Evolutionary conservation across 2,888 invertebrate species (phyloP).

Genomic region (Idaea biselata): DNA sequence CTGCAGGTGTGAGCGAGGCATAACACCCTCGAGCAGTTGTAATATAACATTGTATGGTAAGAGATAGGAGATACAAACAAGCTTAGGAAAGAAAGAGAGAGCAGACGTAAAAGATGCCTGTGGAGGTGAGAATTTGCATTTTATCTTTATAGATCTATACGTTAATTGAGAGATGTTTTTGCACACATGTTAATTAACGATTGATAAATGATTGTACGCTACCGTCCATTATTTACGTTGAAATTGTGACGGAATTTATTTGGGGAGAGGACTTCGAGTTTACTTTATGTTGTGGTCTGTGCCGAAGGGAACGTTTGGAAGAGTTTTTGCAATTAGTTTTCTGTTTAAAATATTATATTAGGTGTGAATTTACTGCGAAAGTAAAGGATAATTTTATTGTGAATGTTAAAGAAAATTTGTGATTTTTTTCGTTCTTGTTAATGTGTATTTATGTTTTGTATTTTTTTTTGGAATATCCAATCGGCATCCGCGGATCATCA

Average conservation of each 20-base stretch:
- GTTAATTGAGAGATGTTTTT: conserved; percentile 65
- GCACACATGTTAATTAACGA: conserved; percentile 60
- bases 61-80: conserved; percentile 28
- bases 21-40: conserved; percentile 30
- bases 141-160: conserved; percentile 62
- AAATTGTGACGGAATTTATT: conserved; percentile 13
- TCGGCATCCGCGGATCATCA: no score
- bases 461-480: no score
- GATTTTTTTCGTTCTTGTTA: not conserved
- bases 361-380: not conserved
- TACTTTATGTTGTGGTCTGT: not conserved
- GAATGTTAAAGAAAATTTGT: not conserved
- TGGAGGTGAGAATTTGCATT: conserved; percentile 55
- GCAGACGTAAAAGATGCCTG: conserved; percentile 44
- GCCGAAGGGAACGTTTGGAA: not conserved
- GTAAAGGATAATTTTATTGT: not conserved
- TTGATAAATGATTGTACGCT: conserved; percentile 65
- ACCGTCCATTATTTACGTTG: conserved; percentile 49
- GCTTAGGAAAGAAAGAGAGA: conserved; percentile 34
- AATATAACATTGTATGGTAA: conserved; percentile 26
- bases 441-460: no score
- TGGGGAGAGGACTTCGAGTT: not conserved
- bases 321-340: not conserved
- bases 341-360: not conserved
- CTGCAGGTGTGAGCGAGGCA: conserved; percentile 46